Conservation (phyloP, 2,888 invertebrate species). For the Leistus spinibarbis region DNA sequence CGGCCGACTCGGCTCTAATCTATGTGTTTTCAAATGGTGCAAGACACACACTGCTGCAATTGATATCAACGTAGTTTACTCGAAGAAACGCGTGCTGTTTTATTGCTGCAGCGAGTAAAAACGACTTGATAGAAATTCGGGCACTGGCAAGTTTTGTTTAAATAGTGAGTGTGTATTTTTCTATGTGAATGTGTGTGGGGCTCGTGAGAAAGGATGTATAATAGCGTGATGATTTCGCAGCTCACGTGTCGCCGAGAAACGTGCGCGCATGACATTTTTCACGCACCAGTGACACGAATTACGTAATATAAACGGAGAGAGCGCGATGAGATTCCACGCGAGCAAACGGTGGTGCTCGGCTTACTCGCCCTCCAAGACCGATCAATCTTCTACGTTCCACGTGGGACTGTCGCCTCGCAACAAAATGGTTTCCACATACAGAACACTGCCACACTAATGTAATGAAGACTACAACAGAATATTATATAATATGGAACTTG, state of each 20-base stretch:
- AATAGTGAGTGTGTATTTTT: too few species aligned
- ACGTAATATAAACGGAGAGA: slow-evolving; percentile 34
- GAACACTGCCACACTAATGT: slow-evolving; percentile 37
- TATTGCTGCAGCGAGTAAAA: too few species aligned
- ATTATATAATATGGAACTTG: too few species aligned
- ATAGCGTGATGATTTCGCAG: slow-evolving; percentile 27
- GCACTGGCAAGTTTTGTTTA: too few species aligned
- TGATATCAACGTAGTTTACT: too few species aligned
- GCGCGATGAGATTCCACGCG: slow-evolving; percentile 19
- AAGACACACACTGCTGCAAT: too few species aligned
- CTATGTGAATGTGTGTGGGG: not conserved
- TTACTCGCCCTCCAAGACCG: slow-evolving; percentile 12
- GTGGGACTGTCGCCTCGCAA: slow-evolving; percentile 10
- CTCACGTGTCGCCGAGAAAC: not conserved
- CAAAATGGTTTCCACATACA: slow-evolving; percentile 37
- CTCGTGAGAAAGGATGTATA: not conserved
- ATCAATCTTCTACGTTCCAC: slow-evolving; percentile 28
- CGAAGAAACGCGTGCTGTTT: too few species aligned
- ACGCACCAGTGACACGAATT: slow-evolving; percentile 25
- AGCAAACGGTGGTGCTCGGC: not conserved
- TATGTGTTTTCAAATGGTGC: too few species aligned
- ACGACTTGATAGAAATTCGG: too few species aligned
- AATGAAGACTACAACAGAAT: slow-evolving; percentile 34
- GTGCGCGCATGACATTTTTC: slow-evolving; percentile 33
- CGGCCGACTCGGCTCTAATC: too few species aligned